Evolutionary conservation across 2,113 vertebrate species (phyloP).

Genomic region (Brienomyrus longianalis): DNA sequence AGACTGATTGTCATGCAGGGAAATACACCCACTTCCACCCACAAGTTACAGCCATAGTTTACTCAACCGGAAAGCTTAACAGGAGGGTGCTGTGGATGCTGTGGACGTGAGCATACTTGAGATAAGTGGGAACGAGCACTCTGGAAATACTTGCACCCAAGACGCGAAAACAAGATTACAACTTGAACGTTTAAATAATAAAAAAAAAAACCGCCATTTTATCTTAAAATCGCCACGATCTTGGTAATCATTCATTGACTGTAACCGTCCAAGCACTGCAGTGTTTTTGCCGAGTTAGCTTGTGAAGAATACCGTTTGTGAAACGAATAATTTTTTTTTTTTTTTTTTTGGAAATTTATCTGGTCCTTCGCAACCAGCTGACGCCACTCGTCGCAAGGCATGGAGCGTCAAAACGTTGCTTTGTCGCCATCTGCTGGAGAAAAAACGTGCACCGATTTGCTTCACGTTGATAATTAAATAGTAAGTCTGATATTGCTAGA

Average conservation of each 20-base stretch:
- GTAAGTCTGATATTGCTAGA: background rate
- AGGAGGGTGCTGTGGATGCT: background rate
- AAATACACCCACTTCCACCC: background rate
- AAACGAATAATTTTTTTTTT: background rate
- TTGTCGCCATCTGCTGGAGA: slow-evolving; percentile 18
- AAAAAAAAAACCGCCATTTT: background rate
- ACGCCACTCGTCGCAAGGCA: background rate
- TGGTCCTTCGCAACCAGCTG: background rate
- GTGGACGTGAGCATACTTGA: background rate
- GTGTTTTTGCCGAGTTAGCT: background rate
- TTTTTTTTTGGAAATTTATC: background rate
- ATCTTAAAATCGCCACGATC: background rate
- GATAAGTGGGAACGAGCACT: background rate
- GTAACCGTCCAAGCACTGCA: background rate
- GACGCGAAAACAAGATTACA: background rate
- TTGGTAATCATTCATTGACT: background rate
- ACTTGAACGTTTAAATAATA: background rate
- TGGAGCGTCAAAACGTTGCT: background rate
- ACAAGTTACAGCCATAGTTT: background rate
- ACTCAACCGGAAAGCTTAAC: background rate
- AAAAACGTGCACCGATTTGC: background rate
- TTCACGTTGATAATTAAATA: background rate
- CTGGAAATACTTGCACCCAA: background rate
- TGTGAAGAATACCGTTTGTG: background rate
- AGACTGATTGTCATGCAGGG: background rate